These are phyloP conservation scores for Erebia aethiops DNA, from an alignment of 2,888 invertebrate species.

Conservation along the genomic window DNA sequence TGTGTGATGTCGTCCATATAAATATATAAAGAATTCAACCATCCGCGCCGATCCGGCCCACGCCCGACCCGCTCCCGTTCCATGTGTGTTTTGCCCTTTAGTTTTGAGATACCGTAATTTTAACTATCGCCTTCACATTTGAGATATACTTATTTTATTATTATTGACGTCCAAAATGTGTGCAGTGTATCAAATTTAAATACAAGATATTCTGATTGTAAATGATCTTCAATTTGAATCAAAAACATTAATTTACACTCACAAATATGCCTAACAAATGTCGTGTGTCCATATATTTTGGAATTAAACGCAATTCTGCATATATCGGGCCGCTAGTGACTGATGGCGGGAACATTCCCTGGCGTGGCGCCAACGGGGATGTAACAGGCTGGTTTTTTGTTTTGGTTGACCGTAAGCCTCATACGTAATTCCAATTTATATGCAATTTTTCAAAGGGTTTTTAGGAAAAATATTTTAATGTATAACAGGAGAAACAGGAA, in stretches of 20 bases:
- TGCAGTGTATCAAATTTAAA: no score
- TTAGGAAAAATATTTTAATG: not conserved
- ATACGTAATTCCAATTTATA: constrained; percentile 11
- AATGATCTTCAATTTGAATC: not conserved
- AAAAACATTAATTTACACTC: not conserved
- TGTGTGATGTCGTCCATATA: no score
- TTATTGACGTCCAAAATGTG: no score
- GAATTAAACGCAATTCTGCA: constrained; percentile 15
- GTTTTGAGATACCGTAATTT: no score
- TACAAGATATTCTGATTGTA: no score
- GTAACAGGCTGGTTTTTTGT: constrained; percentile 16
- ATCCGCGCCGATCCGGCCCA: no score
- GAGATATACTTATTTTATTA: no score
- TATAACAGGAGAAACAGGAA: not conserved
- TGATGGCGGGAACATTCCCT: constrained; percentile 31
- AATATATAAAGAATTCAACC: no score
- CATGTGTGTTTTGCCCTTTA: no score
- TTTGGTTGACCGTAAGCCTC: constrained; percentile 7
- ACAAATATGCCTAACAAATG: no score
- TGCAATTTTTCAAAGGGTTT: not conserved
- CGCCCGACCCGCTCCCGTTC: no score
- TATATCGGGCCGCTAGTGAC: constrained; percentile 20
- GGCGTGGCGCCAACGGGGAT: constrained; percentile 31
- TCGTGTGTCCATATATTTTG: not conserved
- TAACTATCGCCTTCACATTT: no score